These are phyloP conservation scores for Anolis sagrei DNA, from an alignment of 2,113 vertebrate species.

Conservation along the genomic window DNA sequence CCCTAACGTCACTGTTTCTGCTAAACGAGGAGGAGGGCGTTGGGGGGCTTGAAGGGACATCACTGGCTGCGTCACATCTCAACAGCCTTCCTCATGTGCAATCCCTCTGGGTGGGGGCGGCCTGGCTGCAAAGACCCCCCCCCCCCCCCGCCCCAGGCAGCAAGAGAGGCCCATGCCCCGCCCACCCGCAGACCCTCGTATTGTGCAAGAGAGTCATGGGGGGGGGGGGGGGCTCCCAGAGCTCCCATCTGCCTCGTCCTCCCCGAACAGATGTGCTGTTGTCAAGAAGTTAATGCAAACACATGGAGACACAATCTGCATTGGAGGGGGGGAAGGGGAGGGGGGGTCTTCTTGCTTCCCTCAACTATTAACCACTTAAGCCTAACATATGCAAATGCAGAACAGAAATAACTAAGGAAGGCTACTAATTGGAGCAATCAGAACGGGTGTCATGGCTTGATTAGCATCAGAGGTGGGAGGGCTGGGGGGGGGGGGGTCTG, in stretches of 20 bases:
- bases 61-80: too few species aligned
- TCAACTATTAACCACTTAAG: constrained; percentile 48
- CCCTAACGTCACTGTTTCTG: too few species aligned
- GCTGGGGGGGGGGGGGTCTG: not conserved
- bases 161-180: too few species aligned
- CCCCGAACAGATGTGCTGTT: not conserved
- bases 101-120: too few species aligned
- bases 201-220: too few species aligned
- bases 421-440: constrained; percentile 59
- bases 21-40: too few species aligned
- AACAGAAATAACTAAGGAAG: constrained; percentile 53
- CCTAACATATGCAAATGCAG: constrained; percentile 50
- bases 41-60: too few species aligned
- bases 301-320: not conserved
- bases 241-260: not conserved
- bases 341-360: not conserved
- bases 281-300: constrained; percentile 14
- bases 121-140: too few species aligned
- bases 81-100: too few species aligned
- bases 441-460: constrained; percentile 38
- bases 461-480: constrained; percentile 24
- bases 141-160: too few species aligned
- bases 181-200: not conserved
- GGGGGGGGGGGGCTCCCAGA: too few species aligned
- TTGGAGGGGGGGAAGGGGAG: not conserved